These are phyloP conservation scores for Elysia crispata DNA, from an alignment of 2,888 invertebrate species.

Conservation along the genomic window DNA sequence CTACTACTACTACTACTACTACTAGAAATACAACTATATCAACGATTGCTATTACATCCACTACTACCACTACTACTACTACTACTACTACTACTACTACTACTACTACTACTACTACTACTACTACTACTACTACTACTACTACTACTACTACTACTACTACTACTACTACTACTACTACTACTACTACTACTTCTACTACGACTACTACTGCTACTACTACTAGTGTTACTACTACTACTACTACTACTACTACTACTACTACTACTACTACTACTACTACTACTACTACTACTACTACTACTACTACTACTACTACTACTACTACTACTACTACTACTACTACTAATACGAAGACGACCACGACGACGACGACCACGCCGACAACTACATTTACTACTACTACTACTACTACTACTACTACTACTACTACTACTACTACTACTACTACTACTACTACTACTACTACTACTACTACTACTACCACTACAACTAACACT, in stretches of 20 bases:
- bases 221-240: too few species aligned
- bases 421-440: constrained; percentile 9
- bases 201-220: too few species aligned
- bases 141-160: constrained; percentile 9
- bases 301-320: constrained; percentile 4
- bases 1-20: constrained; percentile 9
- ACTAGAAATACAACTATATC: too few species aligned
- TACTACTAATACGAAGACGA: too few species aligned
- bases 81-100: constrained; percentile 9
- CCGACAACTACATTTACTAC: too few species aligned
- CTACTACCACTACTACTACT: constrained; percentile 9
- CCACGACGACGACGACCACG: too few species aligned
- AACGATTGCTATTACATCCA: too few species aligned
- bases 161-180: constrained; percentile 9
- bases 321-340: too few species aligned
- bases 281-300: constrained; percentile 9
- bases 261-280: constrained; percentile 4
- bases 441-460: constrained; percentile 9
- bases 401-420: too few species aligned
- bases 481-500: too few species aligned
- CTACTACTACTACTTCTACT: too few species aligned
- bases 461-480: too few species aligned
- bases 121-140: constrained; percentile 9
- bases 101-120: constrained; percentile 9
- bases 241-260: constrained; percentile 4